These are phyloP conservation scores for Aphelenchoides fujianensis DNA, from an alignment of 1,140 invertebrate genomes.

Conservation along the genomic window DNA sequence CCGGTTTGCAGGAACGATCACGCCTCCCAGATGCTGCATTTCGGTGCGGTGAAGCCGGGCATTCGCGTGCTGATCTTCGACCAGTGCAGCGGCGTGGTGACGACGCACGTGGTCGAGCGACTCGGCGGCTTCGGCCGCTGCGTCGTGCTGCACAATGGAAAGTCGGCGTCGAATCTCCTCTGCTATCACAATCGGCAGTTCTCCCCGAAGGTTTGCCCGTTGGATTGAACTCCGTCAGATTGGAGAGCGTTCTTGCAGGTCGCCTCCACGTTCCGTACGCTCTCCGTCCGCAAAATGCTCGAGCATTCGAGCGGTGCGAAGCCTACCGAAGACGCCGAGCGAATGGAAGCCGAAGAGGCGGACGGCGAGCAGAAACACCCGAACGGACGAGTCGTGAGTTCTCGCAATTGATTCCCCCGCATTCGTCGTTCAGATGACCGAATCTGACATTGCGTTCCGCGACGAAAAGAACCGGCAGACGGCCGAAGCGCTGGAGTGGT, in stretches of 20 bases:
- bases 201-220: neutral
- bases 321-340: too few species aligned
- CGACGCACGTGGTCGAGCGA: constrained; percentile 2
- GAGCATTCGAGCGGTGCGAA: neutral
- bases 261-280: neutral
- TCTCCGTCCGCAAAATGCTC: neutral
- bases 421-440: neutral
- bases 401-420: neutral
- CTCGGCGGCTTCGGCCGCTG: neutral
- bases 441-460: neutral
- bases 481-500: constrained; percentile 18
- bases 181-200: constrained; percentile 16
- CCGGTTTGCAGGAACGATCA: neutral
- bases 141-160: constrained; percentile 9
- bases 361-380: too few species aligned
- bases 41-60: neutral
- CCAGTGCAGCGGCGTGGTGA: constrained; percentile 13
- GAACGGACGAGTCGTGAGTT: neutral
- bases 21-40: neutral
- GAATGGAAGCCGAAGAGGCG: too few species aligned
- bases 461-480: neutral
- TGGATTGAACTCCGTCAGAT: neutral
- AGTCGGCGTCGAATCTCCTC: neutral
- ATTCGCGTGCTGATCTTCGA: constrained; percentile 4
- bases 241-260: constrained; percentile 11